These are phyloP conservation scores for Lepus europaeus DNA, from an alignment of 2,113 vertebrate species.

Conservation along the genomic window DNA sequence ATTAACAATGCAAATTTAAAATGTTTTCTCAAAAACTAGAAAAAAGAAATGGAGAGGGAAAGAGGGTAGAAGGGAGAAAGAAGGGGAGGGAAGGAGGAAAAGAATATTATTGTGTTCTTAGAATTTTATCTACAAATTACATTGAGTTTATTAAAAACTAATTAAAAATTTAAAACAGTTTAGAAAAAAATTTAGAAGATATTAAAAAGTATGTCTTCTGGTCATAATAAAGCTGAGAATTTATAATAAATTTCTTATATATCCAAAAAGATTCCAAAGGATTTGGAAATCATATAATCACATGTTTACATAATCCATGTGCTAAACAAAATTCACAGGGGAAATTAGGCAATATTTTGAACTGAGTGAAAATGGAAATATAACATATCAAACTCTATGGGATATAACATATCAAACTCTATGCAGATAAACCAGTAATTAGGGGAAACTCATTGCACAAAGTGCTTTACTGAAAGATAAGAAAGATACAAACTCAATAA, in stretches of 20 bases:
- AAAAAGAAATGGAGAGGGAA: too few species aligned
- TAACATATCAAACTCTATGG: not conserved
- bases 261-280: not conserved
- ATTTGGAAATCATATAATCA: constrained; percentile 1
- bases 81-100: too few species aligned
- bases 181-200: too few species aligned
- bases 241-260: not conserved
- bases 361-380: too few species aligned
- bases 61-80: too few species aligned
- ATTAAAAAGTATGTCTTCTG: not conserved
- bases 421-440: not conserved
- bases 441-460: not conserved
- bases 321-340: not conserved
- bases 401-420: not conserved
- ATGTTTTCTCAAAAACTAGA: too few species aligned
- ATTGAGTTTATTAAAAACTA: too few species aligned
- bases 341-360: constrained; percentile 31
- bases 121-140: too few species aligned
- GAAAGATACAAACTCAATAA: not conserved
- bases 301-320: not conserved
- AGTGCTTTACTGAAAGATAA: not conserved
- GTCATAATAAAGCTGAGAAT: not conserved
- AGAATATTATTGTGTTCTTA: too few species aligned
- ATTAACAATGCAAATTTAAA: too few species aligned
- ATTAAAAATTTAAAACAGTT: too few species aligned